phyloP scores from a whole-genome alignment of 35 echinoderm and acorn worm genomes.

The Apostichopus californicus region DNA sequence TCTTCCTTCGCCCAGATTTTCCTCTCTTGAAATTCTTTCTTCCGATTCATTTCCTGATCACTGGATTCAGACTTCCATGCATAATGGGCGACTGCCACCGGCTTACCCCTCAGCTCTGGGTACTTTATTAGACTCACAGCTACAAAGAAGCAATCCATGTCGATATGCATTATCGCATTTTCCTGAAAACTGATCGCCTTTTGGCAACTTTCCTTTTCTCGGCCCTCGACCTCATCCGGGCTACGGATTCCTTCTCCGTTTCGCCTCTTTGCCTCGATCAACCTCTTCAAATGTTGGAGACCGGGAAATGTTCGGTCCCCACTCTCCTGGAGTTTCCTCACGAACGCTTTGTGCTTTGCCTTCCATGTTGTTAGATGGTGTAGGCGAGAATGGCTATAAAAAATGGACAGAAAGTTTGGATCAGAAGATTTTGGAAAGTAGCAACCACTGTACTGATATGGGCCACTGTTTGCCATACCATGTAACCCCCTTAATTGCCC shows the following conservation, averaged over 20 bases:
- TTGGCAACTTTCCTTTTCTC: neutral
- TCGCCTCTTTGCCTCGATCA: neutral
- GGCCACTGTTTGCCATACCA: neutral
- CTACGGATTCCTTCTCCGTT: neutral
- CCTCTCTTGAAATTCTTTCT: slow-evolving; percentile 66
- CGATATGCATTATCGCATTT: slow-evolving; percentile 89
- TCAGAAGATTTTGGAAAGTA: slow-evolving; percentile 76
- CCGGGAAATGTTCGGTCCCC: slow-evolving; percentile 80
- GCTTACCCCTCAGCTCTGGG: slow-evolving; percentile 86
- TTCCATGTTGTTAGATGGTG: slow-evolving; percentile 96
- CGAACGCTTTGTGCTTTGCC: slow-evolving; percentile 92
- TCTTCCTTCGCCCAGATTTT: slow-evolving; percentile 28
- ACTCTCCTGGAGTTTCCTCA: slow-evolving; percentile 76
- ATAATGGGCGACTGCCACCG: slow-evolving; percentile 94
- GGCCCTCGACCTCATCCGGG: neutral
- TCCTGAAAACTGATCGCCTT: neutral
- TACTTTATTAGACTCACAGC: slow-evolving; percentile 80
- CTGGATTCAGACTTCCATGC: slow-evolving; percentile 71
- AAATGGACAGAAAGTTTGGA: slow-evolving; percentile 83
- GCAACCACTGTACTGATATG: slow-evolving; percentile 15
- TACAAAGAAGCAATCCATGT: slow-evolving; percentile 99
- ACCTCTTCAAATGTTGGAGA: slow-evolving; percentile 39
- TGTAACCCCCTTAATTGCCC: neutral
- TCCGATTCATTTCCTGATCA: slow-evolving; percentile 31
- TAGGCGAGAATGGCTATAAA: slow-evolving; percentile 93